Conservation (phyloP, 2,797 vertebrate species). For the Phataginus tetradactyla region DNA sequence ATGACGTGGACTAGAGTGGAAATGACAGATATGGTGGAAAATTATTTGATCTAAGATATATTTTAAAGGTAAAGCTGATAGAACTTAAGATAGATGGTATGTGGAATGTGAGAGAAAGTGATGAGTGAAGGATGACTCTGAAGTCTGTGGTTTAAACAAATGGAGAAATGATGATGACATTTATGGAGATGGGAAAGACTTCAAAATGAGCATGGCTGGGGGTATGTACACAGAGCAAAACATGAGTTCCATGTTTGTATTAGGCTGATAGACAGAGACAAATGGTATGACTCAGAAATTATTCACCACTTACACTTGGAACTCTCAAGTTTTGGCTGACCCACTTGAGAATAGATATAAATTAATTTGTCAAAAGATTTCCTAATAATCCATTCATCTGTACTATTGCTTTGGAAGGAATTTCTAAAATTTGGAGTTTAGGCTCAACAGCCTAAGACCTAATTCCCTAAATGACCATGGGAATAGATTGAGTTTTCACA, state of each 20-base stretch:
- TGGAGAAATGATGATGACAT: background rate
- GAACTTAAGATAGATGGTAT: background rate
- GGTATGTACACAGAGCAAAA: background rate
- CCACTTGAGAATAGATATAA: conserved; percentile 44
- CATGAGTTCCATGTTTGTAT: background rate
- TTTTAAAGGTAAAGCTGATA: conserved; percentile 32
- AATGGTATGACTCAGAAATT: conserved; percentile 58
- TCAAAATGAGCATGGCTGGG: background rate
- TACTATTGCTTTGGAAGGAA: conserved; percentile 22
- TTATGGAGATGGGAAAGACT: conserved; percentile 34
- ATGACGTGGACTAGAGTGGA: background rate
- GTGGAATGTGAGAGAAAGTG: background rate
- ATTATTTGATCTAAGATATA: conserved; percentile 7
- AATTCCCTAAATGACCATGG: conserved; percentile 35
- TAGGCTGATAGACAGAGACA: conserved; percentile 47
- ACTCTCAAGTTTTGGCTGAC: conserved; percentile 41
- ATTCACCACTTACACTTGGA: conserved; percentile 56
- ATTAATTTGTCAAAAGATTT: conserved; percentile 50
- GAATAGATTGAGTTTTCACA: conserved; percentile 34
- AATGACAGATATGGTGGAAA: conserved; percentile 20
- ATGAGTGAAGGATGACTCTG: background rate
- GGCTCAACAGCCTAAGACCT: conserved; percentile 19
- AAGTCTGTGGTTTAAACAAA: conserved; percentile 31
- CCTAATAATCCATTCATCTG: conserved; percentile 39
- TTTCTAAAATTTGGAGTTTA: conserved; percentile 41